phyloP scores from a whole-genome alignment of 2,888 invertebrate species.

The Leptarthrus brevirostris region DNA sequence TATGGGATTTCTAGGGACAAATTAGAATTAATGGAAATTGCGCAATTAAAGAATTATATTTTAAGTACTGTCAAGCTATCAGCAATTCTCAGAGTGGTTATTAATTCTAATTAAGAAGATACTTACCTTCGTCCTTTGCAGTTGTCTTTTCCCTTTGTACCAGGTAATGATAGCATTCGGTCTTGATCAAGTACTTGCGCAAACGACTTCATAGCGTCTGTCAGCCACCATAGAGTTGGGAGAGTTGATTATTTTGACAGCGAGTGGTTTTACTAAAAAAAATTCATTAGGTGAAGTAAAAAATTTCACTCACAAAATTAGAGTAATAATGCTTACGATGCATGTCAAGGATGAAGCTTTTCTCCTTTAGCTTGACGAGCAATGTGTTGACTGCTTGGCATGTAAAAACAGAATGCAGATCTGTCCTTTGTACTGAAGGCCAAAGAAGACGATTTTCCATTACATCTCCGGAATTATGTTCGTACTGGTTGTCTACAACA shows the following conservation, averaged over 20 bases:
- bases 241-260: conserved; percentile 74
- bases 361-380: conserved; percentile 82
- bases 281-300: too few relatives aligned
- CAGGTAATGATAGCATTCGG: conserved; percentile 89
- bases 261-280: conserved; percentile 36
- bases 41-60: neutral
- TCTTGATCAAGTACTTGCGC: conserved; percentile 86
- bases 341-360: conserved; percentile 80
- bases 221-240: conserved; percentile 82
- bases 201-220: conserved; percentile 83
- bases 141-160: conserved; percentile 88
- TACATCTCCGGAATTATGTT: conserved; percentile 86
- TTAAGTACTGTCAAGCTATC: neutral
- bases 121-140: conserved; percentile 82
- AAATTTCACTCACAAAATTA: too few relatives aligned
- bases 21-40: neutral
- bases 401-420: conserved; percentile 87
- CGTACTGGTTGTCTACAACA: conserved; percentile 83
- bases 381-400: conserved; percentile 89
- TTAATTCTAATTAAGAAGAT: neutral
- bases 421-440: conserved; percentile 80
- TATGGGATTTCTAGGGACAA: too few relatives aligned
- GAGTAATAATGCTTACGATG: conserved; percentile 76
- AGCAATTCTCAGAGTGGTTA: neutral
- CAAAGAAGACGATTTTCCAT: conserved; percentile 85